Evolutionary conservation across 2,888 invertebrate species (phyloP).

Genomic region (Drosophila prolongata): DNA sequence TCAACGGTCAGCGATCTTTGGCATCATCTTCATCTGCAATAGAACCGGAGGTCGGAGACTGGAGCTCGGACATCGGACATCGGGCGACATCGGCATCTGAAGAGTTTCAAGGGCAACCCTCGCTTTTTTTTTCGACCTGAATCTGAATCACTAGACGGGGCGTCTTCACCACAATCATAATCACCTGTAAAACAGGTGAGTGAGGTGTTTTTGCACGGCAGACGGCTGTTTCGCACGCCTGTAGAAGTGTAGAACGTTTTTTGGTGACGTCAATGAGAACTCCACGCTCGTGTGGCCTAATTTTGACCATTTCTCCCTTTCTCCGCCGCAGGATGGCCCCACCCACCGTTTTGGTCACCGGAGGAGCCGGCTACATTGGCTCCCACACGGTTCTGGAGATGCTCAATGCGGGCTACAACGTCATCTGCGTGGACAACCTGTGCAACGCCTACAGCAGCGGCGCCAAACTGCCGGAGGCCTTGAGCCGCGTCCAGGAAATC

Average conservation of each 20-base stretch:
- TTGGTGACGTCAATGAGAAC: slow-evolving; percentile 77
- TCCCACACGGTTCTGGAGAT: slow-evolving; percentile 97
- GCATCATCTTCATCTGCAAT: slow-evolving; percentile 37
- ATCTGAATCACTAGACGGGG: slow-evolving; percentile 54
- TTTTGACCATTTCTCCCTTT: slow-evolving; percentile 62
- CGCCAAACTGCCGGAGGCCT: slow-evolving; percentile 85
- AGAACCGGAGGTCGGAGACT: slow-evolving; percentile 19
- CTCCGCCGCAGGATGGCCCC: slow-evolving; percentile 65
- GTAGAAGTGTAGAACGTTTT: slow-evolving; percentile 44
- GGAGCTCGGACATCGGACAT: no score
- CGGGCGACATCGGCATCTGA: slow-evolving; percentile 38
- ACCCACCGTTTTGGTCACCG: slow-evolving; percentile 94
- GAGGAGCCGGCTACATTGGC: slow-evolving; percentile 98
- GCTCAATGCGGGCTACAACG: slow-evolving; percentile 92
- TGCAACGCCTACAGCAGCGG: slow-evolving; percentile 91
- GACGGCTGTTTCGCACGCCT: slow-evolving; percentile 19
- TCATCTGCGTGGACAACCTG: slow-evolving; percentile 96
- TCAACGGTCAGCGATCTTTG: slow-evolving; percentile 75
- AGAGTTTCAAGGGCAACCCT: slow-evolving; percentile 63
- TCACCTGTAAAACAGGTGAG: slow-evolving; percentile 44
- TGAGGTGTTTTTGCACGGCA: slow-evolving; percentile 38
- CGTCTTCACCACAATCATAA: slow-evolving; percentile 16
- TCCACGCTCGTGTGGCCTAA: slow-evolving; percentile 57
- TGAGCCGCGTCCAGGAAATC: slow-evolving; percentile 93
- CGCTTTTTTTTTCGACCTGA: slow-evolving; percentile 34